A percentile compares a stretch with the other conserved stretches of the same genome.
Evolutionary conservation across 2,888 invertebrate species (phyloP).

Genomic region (Trimorus sp.): DNA sequence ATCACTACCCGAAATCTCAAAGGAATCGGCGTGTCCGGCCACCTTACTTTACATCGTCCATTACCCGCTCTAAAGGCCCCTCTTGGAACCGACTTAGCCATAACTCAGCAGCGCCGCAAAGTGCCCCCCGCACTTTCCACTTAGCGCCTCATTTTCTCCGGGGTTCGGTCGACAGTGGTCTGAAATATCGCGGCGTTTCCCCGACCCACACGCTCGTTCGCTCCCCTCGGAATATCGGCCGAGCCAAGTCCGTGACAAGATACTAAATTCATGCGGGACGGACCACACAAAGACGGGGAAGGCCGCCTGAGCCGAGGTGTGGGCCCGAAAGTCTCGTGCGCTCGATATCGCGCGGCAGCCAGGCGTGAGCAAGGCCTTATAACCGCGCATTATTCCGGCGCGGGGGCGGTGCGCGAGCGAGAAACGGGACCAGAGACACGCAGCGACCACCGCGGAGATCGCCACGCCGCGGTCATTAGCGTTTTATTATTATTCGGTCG

Average conservation of each 20-base stretch:
- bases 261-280: slow-evolving; percentile 75
- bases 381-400: slow-evolving; percentile 60
- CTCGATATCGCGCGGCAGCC: slow-evolving; percentile 67
- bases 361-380: slow-evolving; percentile 65
- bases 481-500: slow-evolving; percentile 77
- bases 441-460: slow-evolving; percentile 70
- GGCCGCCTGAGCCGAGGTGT: slow-evolving; percentile 35
- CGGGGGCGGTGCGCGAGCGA: slow-evolving; percentile 30
- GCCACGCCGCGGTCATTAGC: slow-evolving; percentile 70
- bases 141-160: slow-evolving; percentile 57
- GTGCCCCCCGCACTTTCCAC: too few relatives aligned
- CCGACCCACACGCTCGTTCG: slow-evolving; percentile 65
- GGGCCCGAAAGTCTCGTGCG: slow-evolving; percentile 64
- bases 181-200: slow-evolving; percentile 67
- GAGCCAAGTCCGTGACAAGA: slow-evolving; percentile 77
- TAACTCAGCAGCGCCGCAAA: too few relatives aligned
- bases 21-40: too few relatives aligned
- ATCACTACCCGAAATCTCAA: too few relatives aligned
- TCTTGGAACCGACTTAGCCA: too few relatives aligned
- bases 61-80: too few relatives aligned
- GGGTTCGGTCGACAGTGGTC: slow-evolving; percentile 59
- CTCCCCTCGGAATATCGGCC: slow-evolving; percentile 63
- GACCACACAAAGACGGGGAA: slow-evolving; percentile 69
- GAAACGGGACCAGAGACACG: slow-evolving; percentile 63
- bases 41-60: too few relatives aligned